Conservation (phyloP, 2,888 invertebrate genomes). For the Tipula vernalis region DNA sequence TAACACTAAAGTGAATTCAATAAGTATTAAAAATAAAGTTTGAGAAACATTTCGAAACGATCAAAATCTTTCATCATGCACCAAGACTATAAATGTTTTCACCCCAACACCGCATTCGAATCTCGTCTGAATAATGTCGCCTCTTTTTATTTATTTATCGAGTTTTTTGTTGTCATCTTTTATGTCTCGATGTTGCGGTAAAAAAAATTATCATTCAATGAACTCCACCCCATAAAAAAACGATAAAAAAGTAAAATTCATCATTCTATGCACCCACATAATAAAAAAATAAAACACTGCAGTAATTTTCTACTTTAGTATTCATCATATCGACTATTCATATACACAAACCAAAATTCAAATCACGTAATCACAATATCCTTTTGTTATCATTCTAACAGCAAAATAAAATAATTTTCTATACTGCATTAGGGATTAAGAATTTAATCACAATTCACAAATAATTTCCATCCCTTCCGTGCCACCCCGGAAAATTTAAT, state of each 20-base stretch:
- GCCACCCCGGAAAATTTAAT: neutral
- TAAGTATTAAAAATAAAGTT: too few species aligned
- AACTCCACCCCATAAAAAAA: neutral
- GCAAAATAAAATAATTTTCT: neutral
- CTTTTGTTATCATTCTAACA: neutral
- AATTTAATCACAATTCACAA: conserved; percentile 4
- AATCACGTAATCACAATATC: conserved; percentile 4
- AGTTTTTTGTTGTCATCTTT: too few species aligned
- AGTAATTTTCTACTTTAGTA: neutral
- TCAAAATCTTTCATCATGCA: too few species aligned
- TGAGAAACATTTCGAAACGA: too few species aligned
- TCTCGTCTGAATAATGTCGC: too few species aligned
- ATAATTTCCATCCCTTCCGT: neutral
- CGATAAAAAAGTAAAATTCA: neutral
- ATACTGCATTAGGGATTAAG: conserved; percentile 4
- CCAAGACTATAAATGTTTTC: too few species aligned
- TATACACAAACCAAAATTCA: neutral
- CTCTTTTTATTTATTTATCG: too few species aligned
- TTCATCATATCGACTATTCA: neutral
- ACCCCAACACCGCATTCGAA: too few species aligned
- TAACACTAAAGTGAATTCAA: too few species aligned
- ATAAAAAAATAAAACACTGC: neutral
- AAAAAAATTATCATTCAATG: neutral
- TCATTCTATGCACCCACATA: neutral
- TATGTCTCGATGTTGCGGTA: neutral